These are phyloP conservation scores for Hydra vulgaris DNA, from an alignment of 30 jellyfish, hydroid and myxozoan genomes.

Conservation along the genomic window DNA sequence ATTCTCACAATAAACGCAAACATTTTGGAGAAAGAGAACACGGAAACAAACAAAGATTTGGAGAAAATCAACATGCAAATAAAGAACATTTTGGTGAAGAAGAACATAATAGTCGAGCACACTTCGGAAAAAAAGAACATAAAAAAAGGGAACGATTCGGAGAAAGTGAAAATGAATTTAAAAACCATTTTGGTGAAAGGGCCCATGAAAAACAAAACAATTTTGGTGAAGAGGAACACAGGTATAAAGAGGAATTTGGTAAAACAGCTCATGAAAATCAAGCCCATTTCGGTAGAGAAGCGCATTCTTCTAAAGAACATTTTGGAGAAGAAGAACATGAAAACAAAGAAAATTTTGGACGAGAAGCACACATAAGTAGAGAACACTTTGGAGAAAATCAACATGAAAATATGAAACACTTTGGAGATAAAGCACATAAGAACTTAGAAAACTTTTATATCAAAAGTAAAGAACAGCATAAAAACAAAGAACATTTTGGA, in stretches of 20 bases:
- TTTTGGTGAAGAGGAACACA: neutral
- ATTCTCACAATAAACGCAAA: neutral
- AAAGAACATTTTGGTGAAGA: conserved; percentile 2
- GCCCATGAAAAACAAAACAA: neutral
- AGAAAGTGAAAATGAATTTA: neutral
- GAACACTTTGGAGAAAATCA: conserved; percentile 9
- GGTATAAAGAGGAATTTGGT: neutral
- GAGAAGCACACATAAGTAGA: neutral
- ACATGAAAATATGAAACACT: conserved; percentile 1
- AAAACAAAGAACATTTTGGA: conserved; percentile 8
- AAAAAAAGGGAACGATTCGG: conserved; percentile 1
- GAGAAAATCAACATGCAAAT: neutral
- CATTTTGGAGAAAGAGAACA: neutral
- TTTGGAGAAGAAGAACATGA: conserved; percentile 16
- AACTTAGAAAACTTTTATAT: neutral
- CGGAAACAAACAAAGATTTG: neutral
- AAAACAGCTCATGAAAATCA: neutral
- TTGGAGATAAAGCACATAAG: neutral
- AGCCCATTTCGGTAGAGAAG: conserved; percentile 3
- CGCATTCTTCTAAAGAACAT: conserved; percentile 6
- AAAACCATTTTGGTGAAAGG: neutral
- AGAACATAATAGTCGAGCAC: conserved; percentile 1
- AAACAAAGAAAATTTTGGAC: conserved; percentile 3
- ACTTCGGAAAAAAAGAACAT: neutral
- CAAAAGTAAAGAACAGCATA: neutral